Evolutionary conservation across 2,888 invertebrate genomes (phyloP), one percentile per base, ranked within the genome.

Genomic region (Buathra laborator): DNA sequence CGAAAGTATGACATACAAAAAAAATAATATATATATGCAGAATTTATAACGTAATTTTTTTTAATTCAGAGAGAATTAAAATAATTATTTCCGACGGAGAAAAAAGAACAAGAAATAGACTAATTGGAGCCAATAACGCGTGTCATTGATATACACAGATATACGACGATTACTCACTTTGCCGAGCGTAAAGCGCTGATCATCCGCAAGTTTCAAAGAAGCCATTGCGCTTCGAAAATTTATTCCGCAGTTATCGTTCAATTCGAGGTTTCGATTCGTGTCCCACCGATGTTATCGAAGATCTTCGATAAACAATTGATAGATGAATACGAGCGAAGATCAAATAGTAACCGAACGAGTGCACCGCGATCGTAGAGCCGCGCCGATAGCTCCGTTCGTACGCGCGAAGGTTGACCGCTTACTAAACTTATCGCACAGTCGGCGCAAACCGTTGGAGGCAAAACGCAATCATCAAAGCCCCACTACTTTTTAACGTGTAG

Each of bases 121-220:
- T 19, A 56, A 56, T 12, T 24, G 10, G 10, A 56, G 24, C 12
- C 10, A 24, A 56, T 10, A 2, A 16, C 29, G 24, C 1, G 44
- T 59, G 7, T 14, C n/a, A n/a, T n/a, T n/a, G n/a, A n/a, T n/a
- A n/a, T n/a, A n/a, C n/a, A n/a, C n/a, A 37, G 7, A 44, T 12
- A 19, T 3, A 24, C 24, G 16, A 48, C 16, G 12, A 19, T 37
- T 48, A 90, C 90, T 94, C 95, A 97, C 97, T 96, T 97, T 97
- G 96, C 97, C 97, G 85, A 97, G 94, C 16, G 96, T 96, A 91
- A 97, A 97, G 88, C 96, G 95, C 91, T 97, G 96, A 90, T 97
- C 96, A 93, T 97, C 97, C 72, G 96, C 96, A 85, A 97, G 94
- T 77, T 95, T 95, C 81, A 95, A 87, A 53, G 88, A 81, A 59